Conservation (phyloP, 1,140 invertebrate genomes). For the Pectinophora gossypiella region DNA sequence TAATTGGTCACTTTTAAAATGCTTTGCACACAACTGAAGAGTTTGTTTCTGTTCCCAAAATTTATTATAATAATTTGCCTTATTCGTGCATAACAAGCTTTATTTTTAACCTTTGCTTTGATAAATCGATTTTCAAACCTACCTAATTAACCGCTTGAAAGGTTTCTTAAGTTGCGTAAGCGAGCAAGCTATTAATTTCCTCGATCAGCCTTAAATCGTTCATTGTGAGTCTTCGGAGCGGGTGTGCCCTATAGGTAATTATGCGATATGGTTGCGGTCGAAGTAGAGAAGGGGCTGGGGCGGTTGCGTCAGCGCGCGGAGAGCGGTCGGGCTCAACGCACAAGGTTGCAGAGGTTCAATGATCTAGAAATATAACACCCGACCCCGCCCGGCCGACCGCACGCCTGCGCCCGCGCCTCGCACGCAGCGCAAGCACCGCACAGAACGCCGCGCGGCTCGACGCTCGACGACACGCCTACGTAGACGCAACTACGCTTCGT, state of each 20-base stretch:
- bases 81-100: no score
- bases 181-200: constrained; percentile 52
- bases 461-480: constrained; percentile 15
- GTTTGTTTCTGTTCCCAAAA: no score
- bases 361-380: constrained; percentile 70
- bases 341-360: constrained; percentile 74
- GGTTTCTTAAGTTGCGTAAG: no score
- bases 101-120: no score
- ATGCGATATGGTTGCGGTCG: constrained; percentile 46
- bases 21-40: no score
- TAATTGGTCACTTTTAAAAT: no score
- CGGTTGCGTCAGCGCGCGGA: constrained; percentile 63
- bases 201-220: constrained; percentile 46
- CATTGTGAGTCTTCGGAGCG: constrained; percentile 45
- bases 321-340: constrained; percentile 70
- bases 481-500: constrained; percentile 42
- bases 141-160: no score
- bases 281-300: constrained; percentile 64
- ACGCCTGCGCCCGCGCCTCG: constrained; percentile 14
- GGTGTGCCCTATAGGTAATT: constrained; percentile 68
- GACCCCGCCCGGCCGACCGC: constrained; percentile 57
- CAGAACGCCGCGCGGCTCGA: constrained; percentile 2
- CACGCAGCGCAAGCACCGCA: constrained; percentile 13
- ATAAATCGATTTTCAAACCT: no score
- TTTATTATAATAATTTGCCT: no score